These are phyloP conservation scores for Lasioglossum albipes DNA, from an alignment of 1,140 invertebrate species.

Conservation along the genomic window DNA sequence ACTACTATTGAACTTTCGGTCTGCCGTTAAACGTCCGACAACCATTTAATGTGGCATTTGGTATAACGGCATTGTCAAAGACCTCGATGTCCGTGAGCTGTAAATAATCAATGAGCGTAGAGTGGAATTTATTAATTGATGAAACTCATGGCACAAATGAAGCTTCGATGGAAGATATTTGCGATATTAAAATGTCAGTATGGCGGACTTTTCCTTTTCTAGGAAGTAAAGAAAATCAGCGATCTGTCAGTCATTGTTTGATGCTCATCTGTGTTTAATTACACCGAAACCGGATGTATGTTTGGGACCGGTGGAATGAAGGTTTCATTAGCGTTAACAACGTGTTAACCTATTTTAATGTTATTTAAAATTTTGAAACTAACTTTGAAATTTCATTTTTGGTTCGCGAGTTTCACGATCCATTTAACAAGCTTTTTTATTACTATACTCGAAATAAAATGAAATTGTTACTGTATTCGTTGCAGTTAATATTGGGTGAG, in stretches of 20 bases:
- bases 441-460: too few species aligned
- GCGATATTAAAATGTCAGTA: background rate
- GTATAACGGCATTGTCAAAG: background rate
- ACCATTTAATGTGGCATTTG: background rate
- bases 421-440: too few species aligned
- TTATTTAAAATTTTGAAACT: background rate
- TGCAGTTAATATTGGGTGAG: too few species aligned
- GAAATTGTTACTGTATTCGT: background rate
- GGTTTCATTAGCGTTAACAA: background rate
- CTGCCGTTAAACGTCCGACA: background rate
- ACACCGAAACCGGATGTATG: background rate
- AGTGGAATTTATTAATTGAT: background rate
- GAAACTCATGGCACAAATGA: background rate
- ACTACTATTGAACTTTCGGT: background rate
- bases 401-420: too few species aligned
- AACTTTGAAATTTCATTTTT: too few species aligned
- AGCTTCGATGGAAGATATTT: background rate
- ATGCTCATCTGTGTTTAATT: background rate
- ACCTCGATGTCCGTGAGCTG: background rate
- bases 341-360: background rate
- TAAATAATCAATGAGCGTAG: background rate
- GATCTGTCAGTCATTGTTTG: background rate
- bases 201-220: background rate
- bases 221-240: background rate
- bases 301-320: background rate